Base-by-base conservation (phyloP, 2,888 invertebrate genomes). In the Hermaeophaga mercurialis region DNA sequence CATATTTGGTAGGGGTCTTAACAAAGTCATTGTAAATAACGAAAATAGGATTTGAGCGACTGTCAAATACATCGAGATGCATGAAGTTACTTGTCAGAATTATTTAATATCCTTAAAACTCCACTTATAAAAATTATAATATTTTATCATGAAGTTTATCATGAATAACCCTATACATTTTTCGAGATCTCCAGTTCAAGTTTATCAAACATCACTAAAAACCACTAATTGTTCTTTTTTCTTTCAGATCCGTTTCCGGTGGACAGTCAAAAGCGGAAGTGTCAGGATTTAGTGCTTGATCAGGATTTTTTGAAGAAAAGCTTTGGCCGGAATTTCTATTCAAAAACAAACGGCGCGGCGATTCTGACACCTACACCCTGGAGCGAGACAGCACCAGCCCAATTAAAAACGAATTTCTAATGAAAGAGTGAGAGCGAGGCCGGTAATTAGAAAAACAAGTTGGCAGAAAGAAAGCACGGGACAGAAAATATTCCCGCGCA, bases 401-500 rank as follows among this genome's bases (percentile, higher is more conserved):
- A 67, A 67, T 63, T 64, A 64, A 62, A 64, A 66, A 61, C 60
- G 57, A 64, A 62, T 59, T 57, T 33, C 62, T 55, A 34, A 58
- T 58, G 64, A 61, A 58, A 58, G 60, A 70, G 66, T 58, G 69
- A 68, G 69, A 69, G 55, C 50, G 56, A 59, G 59, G 60, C 55
- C 60, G 58, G 55, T 71, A 70, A 72, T 72, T 72, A 71, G 70
- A 71, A 72, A 71, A 71, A 70, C 71, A 68, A 71, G 70, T 70
- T 66, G n/a, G 64, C 63, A 65, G 67, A 67, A 66, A 66, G 64
- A 67, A 66, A 63, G 66, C 59, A 60, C 60, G 50, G 62, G 62
- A 68, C 59, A 66, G 68, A 62, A 66, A 62, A 64, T 70, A 70
- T 70, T 70, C 39, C 70, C 73, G 76, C 76, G 75, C 76, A 76